Evolutionary conservation across 1,140 invertebrate genomes (phyloP).

Genomic region (Lordiphosa clarofinis): DNA sequence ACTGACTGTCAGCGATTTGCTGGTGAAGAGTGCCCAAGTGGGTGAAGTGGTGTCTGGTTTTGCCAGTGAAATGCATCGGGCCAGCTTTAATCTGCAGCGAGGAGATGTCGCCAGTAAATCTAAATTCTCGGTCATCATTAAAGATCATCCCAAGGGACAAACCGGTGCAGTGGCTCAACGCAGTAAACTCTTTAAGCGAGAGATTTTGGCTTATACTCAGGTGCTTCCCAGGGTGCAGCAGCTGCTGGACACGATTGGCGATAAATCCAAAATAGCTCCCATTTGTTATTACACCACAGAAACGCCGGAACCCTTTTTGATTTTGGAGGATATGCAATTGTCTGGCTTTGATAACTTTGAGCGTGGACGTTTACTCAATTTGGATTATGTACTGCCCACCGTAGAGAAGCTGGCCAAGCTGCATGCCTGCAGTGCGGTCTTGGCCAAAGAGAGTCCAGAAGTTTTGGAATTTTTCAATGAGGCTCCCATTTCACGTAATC

Average conservation of each 20-base stretch:
- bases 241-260: conserved; percentile 64
- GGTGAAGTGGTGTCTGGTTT: conserved; percentile 55
- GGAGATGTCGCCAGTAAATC: conserved; percentile 39
- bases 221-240: conserved; percentile 64
- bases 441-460: conserved; percentile 55
- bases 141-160: conserved; percentile 74
- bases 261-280: conserved; percentile 68
- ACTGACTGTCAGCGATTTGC: conserved; percentile 52
- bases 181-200: conserved; percentile 73
- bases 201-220: conserved; percentile 73
- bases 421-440: conserved; percentile 81
- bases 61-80: conserved; percentile 76
- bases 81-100: conserved; percentile 60
- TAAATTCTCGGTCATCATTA: conserved; percentile 74
- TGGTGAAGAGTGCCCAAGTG: conserved; percentile 58
- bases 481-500: conserved; percentile 74
- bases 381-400: conserved; percentile 68
- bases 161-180: conserved; percentile 69
- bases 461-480: conserved; percentile 71
- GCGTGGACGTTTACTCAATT: conserved; percentile 63
- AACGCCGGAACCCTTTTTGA: conserved; percentile 67
- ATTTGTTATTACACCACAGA: conserved; percentile 78
- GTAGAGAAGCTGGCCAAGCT: conserved; percentile 82
- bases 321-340: conserved; percentile 65
- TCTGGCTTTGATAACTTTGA: conserved; percentile 72